These are phyloP conservation scores for Gymnocheta viridis DNA, from an alignment of 2,888 invertebrate genomes.

Conservation along the genomic window DNA sequence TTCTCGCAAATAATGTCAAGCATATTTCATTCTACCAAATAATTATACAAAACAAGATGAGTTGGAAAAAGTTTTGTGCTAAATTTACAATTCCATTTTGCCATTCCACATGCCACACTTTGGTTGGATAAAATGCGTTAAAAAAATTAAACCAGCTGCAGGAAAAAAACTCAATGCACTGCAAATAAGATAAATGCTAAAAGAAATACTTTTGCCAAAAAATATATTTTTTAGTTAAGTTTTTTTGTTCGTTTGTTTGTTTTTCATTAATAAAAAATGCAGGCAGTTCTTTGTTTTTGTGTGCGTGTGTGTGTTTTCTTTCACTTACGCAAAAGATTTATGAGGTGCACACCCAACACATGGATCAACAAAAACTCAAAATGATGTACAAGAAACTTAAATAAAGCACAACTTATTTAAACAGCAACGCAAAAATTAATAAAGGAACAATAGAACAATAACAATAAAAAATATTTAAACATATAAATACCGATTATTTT, in stretches of 20 bases:
- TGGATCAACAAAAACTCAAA: neutral
- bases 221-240: constrained; percentile 30
- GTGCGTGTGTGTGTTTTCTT: neutral
- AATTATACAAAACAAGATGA: constrained; percentile 53
- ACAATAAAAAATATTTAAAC: too few relatives aligned
- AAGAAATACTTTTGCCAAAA: neutral
- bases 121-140: constrained; percentile 10
- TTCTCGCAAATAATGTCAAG: constrained; percentile 57
- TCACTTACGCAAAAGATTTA: constrained; percentile 2
- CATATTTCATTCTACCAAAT: too few relatives aligned
- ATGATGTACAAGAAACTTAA: neutral
- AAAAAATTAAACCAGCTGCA: neutral
- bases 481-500: too few relatives aligned
- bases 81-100: neutral
- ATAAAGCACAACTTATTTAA: neutral
- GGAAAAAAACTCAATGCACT: neutral
- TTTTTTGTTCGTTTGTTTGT: too few relatives aligned
- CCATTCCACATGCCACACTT: constrained; percentile 11
- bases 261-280: neutral
- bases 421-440: neutral
- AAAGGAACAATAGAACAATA: neutral
- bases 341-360: neutral
- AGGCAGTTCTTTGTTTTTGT: neutral
- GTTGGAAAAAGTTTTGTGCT: constrained; percentile 10
- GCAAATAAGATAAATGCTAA: constrained; percentile 1